A percentile compares a stretch with the other conserved stretches of the same genome.
Conservation (phyloP, 2,113 vertebrate species). For the Hippocampus comes region DNA sequence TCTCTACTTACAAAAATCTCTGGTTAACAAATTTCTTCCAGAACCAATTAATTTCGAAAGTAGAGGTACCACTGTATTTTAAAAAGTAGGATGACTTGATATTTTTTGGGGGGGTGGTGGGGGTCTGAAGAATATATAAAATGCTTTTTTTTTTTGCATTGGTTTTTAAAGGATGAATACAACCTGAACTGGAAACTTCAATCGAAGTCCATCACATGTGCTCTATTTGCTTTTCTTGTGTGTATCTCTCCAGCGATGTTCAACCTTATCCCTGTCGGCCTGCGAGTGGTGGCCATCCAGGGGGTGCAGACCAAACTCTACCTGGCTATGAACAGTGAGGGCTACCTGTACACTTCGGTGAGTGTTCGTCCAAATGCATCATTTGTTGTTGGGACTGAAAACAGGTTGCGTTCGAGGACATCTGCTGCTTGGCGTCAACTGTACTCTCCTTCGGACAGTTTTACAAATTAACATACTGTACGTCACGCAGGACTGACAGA, state of each 20-base stretch:
- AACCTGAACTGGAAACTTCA: background rate
- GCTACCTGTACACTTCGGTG: slow-evolving; percentile 96
- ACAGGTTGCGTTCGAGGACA: background rate
- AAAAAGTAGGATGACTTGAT: too few relatives aligned
- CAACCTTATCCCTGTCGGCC: slow-evolving; percentile 98
- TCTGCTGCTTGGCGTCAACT: background rate
- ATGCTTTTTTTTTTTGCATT: background rate
- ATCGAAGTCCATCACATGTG: background rate
- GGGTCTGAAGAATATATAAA: too few relatives aligned
- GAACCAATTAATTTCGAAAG: too few relatives aligned
- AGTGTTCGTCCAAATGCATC: slow-evolving; percentile 57
- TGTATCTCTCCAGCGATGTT: slow-evolving; percentile 82
- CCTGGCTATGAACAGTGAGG: slow-evolving; percentile 98
- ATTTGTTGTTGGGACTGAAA: background rate
- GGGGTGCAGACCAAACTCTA: slow-evolving; percentile 98
- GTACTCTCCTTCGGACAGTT: background rate
- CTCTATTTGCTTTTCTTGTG: slow-evolving; percentile 18
- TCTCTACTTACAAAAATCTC: too few relatives aligned
- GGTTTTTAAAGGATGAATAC: background rate
- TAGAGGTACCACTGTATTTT: too few relatives aligned
- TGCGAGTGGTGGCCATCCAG: slow-evolving; percentile 98
- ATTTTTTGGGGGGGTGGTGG: too few relatives aligned
- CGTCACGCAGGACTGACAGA: background rate
- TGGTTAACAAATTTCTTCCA: too few relatives aligned
- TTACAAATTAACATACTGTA: background rate